A percentile compares a stretch with the other conserved stretches of the same genome.
phyloP scores from a whole-genome alignment of 1,140 invertebrate genomes.

The Ceratosolen fusciceps region DNA sequence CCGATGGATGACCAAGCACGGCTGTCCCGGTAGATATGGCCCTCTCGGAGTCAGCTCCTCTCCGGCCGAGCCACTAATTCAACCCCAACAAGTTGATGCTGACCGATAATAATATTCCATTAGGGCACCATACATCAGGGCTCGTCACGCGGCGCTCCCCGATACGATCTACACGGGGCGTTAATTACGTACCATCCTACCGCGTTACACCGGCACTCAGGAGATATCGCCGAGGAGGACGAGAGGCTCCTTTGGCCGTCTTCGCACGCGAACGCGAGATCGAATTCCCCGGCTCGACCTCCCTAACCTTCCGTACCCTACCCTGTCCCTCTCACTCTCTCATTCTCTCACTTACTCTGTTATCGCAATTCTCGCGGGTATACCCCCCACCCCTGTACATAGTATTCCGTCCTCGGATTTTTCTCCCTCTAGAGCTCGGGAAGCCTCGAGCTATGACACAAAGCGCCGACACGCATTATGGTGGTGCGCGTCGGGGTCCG shows the following conservation, averaged over 20 bases:
- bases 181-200: constrained; percentile 71
- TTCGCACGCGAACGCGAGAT: constrained; percentile 46
- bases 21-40: constrained; percentile 28
- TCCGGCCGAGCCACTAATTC: constrained; percentile 60
- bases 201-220: constrained; percentile 67
- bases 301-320: constrained; percentile 35
- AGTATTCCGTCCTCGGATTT: no score
- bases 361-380: background rate
- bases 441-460: background rate
- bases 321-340: constrained; percentile 51
- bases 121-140: constrained; percentile 64
- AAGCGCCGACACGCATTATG: background rate
- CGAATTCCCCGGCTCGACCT: constrained; percentile 34
- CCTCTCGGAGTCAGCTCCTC: constrained; percentile 44
- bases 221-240: constrained; percentile 3
- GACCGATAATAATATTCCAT: constrained; percentile 73
- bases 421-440: no score
- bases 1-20: background rate
- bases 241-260: background rate
- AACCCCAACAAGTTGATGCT: constrained; percentile 66
- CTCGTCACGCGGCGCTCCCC: constrained; percentile 62
- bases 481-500: background rate
- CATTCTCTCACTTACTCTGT: background rate
- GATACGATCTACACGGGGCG: constrained; percentile 70
- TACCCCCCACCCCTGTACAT: no score